Conservation (phyloP, 2,113 vertebrate species). For the Diglossa brunneiventris region DNA sequence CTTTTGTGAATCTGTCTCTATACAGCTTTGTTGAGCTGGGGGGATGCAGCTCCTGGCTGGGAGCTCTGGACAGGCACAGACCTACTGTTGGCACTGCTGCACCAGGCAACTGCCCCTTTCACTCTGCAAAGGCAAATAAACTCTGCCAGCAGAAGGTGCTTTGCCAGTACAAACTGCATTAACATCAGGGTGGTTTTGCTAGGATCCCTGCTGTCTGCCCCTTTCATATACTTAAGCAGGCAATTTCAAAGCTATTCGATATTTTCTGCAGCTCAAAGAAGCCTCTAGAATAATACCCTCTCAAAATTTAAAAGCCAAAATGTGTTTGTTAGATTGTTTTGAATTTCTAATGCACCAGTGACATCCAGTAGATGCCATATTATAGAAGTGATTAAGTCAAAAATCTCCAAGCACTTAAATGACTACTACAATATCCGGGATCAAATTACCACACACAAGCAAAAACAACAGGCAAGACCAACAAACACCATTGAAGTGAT, state of each 20-base stretch:
- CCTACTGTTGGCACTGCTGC: not conserved
- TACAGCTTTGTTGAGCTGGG: not conserved
- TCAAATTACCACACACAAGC: conserved; percentile 43
- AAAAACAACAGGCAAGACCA: conserved; percentile 57
- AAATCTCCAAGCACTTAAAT: not conserved
- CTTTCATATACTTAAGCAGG: not conserved
- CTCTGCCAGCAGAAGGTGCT: not conserved
- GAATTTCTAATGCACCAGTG: not conserved
- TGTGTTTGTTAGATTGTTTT: not conserved
- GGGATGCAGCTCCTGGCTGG: not conserved
- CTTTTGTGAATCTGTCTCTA: not conserved
- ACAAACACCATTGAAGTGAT: conserved; percentile 54
- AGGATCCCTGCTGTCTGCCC: not conserved
- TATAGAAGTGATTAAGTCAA: not conserved
- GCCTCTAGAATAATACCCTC: not conserved
- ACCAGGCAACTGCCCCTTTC: not conserved
- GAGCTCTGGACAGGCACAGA: not conserved
- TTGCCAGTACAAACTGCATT: conserved; percentile 8
- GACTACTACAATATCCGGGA: conserved; percentile 1
- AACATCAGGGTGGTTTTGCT: not conserved
- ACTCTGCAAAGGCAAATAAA: conserved; percentile 5
- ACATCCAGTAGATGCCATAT: not conserved
- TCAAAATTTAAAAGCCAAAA: not conserved
- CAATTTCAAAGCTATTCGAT: not conserved
- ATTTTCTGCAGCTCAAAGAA: not conserved